Evolutionary conservation across 2,888 invertebrate species (phyloP), one percentile per base, ranked within the genome.

Genomic region (Zele albiditarsus): DNA sequence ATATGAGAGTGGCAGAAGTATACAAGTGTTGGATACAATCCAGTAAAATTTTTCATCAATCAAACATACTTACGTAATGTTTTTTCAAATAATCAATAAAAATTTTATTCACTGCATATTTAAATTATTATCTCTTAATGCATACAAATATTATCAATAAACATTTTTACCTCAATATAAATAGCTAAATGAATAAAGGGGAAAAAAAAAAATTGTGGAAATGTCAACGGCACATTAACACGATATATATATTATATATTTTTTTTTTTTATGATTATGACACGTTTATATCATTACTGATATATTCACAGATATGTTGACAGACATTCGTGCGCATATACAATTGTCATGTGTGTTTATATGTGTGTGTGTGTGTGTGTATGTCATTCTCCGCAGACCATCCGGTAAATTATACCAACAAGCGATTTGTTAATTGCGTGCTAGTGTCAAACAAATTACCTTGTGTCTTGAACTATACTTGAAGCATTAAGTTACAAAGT

Each of bases 371-470:
- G 38, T 63, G 73, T 60, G 14, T 27, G n/a, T 28, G 60, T 71
- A 38, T 68, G 76, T 53, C 68, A 68, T 71, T 46, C 62, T 49
- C 63, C 38, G 25, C n/a, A 68, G 25, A 5, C 57, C 58, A 57
- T 53, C 67, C 46, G 53, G 23, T 38, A 63, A 66, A 71, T 74
- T 73, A 75, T 27, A 62, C 28, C 23, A 60, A 31, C 60, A 28
- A 72, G 58, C 75, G 75, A 72, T 75, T 58, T 75, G 72, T 68
- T 69, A 72, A 75, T 75, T 65, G 75, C 73, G 66, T 74, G 66
- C 65, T 60, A 66, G 74, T 60, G 53, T 69, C 66, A 78, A 78
- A 75, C 65, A 77, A 77, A 77, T 74, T 77, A 78, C n/a, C 8
- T 23, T 4, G 8, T 53, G n/a, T 53, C 20, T 53, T 20, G 20